Evolutionary conservation across 1,140 invertebrate species (phyloP).

Genomic region (Lucilia cuprina): DNA sequence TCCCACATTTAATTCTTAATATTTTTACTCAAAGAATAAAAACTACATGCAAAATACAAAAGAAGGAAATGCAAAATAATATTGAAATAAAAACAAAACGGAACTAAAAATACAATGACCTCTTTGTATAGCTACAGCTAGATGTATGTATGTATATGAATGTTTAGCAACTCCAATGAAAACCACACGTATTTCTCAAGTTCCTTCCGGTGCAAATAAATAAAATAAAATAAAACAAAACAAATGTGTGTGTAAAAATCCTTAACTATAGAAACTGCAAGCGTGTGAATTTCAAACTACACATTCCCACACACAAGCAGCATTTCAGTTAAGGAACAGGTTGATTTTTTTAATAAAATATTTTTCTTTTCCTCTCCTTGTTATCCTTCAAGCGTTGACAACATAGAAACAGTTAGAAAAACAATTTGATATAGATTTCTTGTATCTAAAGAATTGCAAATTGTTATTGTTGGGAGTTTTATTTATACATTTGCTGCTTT

Average conservation of each 20-base stretch:
- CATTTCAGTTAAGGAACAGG: not conserved
- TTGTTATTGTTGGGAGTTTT: too few species aligned
- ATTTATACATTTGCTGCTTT: too few species aligned
- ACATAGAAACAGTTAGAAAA: not conserved
- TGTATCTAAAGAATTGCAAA: not conserved
- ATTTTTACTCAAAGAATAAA: not conserved
- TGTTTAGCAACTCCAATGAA: not conserved
- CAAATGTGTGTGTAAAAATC: not conserved
- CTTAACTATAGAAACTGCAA: not conserved
- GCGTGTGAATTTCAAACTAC: not conserved
- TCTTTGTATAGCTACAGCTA: too few species aligned
- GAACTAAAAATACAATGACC: not conserved
- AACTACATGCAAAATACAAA: conserved; percentile 5
- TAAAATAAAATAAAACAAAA: too few species aligned
- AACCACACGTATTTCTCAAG: not conserved
- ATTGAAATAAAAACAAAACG: not conserved
- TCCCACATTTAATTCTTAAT: not conserved
- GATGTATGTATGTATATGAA: not conserved
- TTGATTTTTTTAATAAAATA: not conserved
- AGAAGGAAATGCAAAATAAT: not conserved
- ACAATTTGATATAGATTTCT: not conserved
- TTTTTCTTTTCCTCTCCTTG: not conserved
- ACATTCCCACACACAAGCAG: not conserved
- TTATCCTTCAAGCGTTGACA: not conserved
- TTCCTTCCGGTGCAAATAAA: conserved; percentile 1